phyloP scores from a whole-genome alignment of 1,140 invertebrate genomes.

The Zaprionus tsacasi region DNA sequence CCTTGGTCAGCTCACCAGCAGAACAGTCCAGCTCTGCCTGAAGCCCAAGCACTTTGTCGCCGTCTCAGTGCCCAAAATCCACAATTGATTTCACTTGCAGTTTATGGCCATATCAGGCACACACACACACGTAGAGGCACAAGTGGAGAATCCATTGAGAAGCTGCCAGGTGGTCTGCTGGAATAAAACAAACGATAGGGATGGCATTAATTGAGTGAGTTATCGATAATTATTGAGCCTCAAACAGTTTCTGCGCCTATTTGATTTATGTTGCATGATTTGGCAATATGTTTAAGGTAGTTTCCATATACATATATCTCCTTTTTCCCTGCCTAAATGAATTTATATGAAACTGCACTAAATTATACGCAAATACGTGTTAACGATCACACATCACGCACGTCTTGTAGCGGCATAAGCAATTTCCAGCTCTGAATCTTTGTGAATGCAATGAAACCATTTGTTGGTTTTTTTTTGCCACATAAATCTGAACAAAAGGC shows the following conservation, averaged over 20 bases:
- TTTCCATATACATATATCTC: neutral
- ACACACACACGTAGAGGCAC: neutral
- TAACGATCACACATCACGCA: conserved; percentile 39
- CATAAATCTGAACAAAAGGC: conserved; percentile 34
- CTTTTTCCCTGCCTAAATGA: neutral
- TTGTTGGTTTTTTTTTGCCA: conserved; percentile 26
- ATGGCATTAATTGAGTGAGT: neutral
- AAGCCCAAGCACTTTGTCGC: conserved; percentile 6
- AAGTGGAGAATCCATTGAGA: conserved; percentile 5
- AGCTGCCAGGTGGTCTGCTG: neutral
- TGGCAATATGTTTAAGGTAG: neutral
- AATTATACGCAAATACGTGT: neutral
- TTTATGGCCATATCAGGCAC: conserved; percentile 6
- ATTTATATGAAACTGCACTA: conserved; percentile 7
- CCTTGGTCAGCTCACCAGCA: conserved; percentile 1
- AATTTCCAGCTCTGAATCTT: conserved; percentile 15
- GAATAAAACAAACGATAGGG: neutral
- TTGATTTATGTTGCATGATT: neutral
- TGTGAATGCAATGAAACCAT: conserved; percentile 33
- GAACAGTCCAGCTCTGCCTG: neutral
- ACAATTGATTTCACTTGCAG: conserved; percentile 46
- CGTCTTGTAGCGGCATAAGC: neutral
- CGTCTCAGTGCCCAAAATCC: conserved; percentile 6
- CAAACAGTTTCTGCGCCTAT: neutral
- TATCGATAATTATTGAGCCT: neutral